Base-by-base conservation (phyloP, 2,797 vertebrate genomes). In the Hypotaenidia okinawae region DNA sequence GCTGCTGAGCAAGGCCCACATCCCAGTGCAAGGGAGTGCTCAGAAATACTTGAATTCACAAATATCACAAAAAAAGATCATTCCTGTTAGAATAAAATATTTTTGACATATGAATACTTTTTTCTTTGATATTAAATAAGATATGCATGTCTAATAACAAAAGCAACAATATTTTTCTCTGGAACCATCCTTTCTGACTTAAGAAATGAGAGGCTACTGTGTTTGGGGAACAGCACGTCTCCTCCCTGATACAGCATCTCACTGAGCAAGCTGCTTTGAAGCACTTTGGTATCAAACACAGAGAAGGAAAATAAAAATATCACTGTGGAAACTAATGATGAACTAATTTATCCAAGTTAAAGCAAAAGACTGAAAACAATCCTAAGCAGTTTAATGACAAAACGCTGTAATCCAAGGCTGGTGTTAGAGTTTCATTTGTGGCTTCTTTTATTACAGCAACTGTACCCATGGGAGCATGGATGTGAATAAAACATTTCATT, bases 401-500 rank as follows among this genome's bases (percentile, higher is more conserved):
- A 93, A 68, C 80, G 35, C 52, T 95, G 76, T 76, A 77, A 90
- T 88, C 69, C 61, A 69, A 2, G 18, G 47, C 61, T 80, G 57
- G 55, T 51, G 28, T 73, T 49, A 52, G 51, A 93, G 47, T 87
- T 88, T 86, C 69, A 55, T 67, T 81, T 62, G 49, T 51, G 28
- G 64, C 82, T 72, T 76, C 82, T 76, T 77, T 90, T 83, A 54
- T 87, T 90, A 73, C 15, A 90, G 62, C 91, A 87, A 83, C 61
- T 10, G 19, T 85, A 66, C 80, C 73, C 64, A 54, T 16, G 37
- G 73, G 80, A 54, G 16, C 22, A 58, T 7, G 54, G 54, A 74
- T 67, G 68, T 83, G 66, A 90, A 92, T 83, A 85, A 84, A 95
- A 87, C 73, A 87, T 77, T 92, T 61, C 58, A 67, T 89, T 90